Evolutionary conservation across 2,113 vertebrate genomes (phyloP), one percentile per base, ranked within the genome.

Genomic region (Leucoraja erinaceus): DNA sequence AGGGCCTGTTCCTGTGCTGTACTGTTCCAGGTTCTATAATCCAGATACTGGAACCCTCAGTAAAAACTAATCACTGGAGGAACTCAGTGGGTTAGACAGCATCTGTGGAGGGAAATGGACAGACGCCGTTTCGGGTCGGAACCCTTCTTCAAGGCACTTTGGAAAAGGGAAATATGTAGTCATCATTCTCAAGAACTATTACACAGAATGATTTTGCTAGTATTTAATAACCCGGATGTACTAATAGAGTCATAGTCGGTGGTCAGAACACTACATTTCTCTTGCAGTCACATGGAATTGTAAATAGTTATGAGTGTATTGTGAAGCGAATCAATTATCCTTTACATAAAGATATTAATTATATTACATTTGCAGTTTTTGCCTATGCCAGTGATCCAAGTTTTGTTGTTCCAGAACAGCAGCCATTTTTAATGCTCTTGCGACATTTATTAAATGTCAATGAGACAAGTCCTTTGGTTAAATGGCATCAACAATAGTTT

Each of bases 381-480:
- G 22, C 54, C 33, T 25, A 54, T 91, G 66, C 16, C 90, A 54
- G 0, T 11, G 6, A 38, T 91, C 66, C 68, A 74, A 74, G 38
- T 91, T 91, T 33, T 74, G 38, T 91, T 91, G 66, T 22, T 6
- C 72, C 20, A 54, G 90, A 38, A 38, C 68, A 54, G 90, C 90
- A 72, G 38, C 68, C 90, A 91, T 91, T 31, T 54, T 91, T 91
- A 31, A 72, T 33, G 20, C 68, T 33, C 14, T 47, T 25, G 38
- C 68, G 20, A 70, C 90, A 54, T 91, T 91, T 91, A 38, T 54
- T 72, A 72, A 91, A 72, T 91, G 90, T 91, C 90, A 91, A 18
- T 84, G 81, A 72, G 70, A 91, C 66, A 91, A 88, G 68, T 54
- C 59, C 20, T 72, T 91, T 91, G 90, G 90, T 91, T 11, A 91